These are phyloP conservation scores for Phalacrocorax brasilianus DNA, from an alignment of 2,113 vertebrate genomes.

Conservation along the genomic window DNA sequence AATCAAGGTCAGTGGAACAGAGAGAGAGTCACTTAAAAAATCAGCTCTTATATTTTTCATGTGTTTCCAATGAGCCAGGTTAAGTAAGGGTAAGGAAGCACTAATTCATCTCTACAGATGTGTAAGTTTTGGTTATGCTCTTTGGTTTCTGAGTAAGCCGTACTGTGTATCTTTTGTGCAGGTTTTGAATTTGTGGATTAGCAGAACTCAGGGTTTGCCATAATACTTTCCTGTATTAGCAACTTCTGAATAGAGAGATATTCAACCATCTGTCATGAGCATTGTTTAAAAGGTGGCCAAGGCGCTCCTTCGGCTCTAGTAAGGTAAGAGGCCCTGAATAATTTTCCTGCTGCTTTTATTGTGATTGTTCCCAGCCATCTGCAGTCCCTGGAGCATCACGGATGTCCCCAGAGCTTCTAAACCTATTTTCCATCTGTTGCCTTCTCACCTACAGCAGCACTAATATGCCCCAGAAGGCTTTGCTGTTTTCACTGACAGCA, in stretches of 20 bases:
- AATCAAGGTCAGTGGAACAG: background rate
- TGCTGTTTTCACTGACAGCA: background rate
- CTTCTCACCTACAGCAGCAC: conserved; percentile 1
- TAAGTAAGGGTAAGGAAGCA: background rate
- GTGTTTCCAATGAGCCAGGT: background rate
- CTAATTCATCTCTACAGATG: background rate
- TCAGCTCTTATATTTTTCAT: background rate
- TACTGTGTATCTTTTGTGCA: background rate
- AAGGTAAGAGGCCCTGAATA: background rate
- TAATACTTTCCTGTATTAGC: background rate
- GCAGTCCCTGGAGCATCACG: background rate
- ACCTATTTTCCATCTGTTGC: conserved; percentile 50
- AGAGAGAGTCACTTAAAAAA: background rate
- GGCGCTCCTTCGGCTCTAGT: background rate
- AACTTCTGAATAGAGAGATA: background rate
- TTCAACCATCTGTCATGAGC: background rate
- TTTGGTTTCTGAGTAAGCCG: background rate
- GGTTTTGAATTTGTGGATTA: background rate
- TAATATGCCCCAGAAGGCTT: conserved; percentile 7
- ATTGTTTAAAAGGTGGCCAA: background rate
- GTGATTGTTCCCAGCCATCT: background rate
- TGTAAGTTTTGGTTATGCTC: background rate
- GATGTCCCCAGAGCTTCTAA: background rate
- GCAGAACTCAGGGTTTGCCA: background rate
- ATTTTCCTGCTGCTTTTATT: background rate